Conservation (phyloP, 2,113 vertebrate genomes). For the Apodemus speciosus region DNA sequence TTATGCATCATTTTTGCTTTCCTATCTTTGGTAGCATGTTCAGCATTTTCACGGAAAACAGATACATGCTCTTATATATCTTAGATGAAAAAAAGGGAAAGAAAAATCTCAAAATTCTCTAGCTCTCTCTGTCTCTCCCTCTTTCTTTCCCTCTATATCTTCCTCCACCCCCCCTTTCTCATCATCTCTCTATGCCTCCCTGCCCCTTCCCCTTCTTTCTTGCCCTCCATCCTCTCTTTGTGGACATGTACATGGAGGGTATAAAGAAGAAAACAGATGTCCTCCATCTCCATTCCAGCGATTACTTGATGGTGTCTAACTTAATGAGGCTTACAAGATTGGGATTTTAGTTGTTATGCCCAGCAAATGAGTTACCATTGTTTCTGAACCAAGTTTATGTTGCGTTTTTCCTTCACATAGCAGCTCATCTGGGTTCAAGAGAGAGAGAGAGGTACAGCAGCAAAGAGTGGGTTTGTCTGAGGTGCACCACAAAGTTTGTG, state of each 20-base stretch:
- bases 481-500: too few relatives aligned
- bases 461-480: too few relatives aligned
- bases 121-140: neutral
- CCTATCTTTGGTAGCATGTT: neutral
- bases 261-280: neutral
- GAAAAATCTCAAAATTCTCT: neutral
- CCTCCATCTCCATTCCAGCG: neutral
- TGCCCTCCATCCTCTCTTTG: neutral
- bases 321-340: too few relatives aligned
- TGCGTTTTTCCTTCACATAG: too few relatives aligned
- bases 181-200: neutral
- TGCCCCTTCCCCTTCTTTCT: neutral
- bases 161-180: neutral
- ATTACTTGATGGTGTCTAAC: neutral
- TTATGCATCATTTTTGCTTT: neutral
- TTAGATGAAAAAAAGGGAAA: neutral
- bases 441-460: too few relatives aligned
- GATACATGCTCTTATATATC: neutral
- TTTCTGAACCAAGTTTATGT: too few relatives aligned
- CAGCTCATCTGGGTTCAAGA: too few relatives aligned
- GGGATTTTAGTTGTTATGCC: too few relatives aligned
- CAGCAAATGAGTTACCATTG: too few relatives aligned
- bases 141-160: neutral
- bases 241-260: neutral
- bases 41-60: neutral